Evolutionary conservation across 2,797 vertebrate species (phyloP).

Genomic region (Trachurus trachurus): DNA sequence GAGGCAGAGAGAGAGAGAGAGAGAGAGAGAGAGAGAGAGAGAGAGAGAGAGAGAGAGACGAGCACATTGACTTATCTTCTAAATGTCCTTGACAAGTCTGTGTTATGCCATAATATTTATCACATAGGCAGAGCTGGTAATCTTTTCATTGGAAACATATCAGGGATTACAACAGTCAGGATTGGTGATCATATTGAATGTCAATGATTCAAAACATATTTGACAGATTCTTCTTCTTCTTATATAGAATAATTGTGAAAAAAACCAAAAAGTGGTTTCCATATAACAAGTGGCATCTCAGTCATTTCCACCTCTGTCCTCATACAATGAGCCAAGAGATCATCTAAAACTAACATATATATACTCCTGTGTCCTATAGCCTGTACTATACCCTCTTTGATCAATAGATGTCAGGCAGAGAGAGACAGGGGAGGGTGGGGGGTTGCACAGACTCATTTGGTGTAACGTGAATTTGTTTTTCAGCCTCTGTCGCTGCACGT

Average conservation of each 20-base stretch:
- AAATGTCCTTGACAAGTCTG: constrained; percentile 56
- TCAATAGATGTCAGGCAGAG: constrained; percentile 38
- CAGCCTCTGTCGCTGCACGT: constrained; percentile 61
- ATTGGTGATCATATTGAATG: constrained; percentile 15
- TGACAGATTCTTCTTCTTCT: not conserved
- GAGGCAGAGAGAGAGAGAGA: not conserved
- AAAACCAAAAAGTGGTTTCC: not conserved
- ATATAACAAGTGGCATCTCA: not conserved
- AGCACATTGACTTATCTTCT: constrained; percentile 13
- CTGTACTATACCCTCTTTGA: constrained; percentile 7
- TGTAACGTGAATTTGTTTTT: constrained; percentile 48
- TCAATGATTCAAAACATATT: constrained; percentile 17
- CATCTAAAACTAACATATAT: constrained; percentile 5
- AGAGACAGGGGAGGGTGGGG: not conserved
- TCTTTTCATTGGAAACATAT: constrained; percentile 49
- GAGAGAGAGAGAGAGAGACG: not conserved
- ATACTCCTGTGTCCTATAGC: not conserved
- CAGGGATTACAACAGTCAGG: constrained; percentile 10
- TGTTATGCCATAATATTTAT: constrained; percentile 43
- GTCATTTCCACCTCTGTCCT: not conserved
- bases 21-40: not conserved
- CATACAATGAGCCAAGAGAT: constrained; percentile 14
- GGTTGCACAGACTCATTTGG: constrained; percentile 12
- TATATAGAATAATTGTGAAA: not conserved
- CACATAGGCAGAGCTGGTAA: constrained; percentile 26